Percentiles rank a stretch among this genome's conserved stretches.
phyloP scores from a whole-genome alignment of 92 coral and sea anemone genomes.

The Siderastrea siderea region DNA sequence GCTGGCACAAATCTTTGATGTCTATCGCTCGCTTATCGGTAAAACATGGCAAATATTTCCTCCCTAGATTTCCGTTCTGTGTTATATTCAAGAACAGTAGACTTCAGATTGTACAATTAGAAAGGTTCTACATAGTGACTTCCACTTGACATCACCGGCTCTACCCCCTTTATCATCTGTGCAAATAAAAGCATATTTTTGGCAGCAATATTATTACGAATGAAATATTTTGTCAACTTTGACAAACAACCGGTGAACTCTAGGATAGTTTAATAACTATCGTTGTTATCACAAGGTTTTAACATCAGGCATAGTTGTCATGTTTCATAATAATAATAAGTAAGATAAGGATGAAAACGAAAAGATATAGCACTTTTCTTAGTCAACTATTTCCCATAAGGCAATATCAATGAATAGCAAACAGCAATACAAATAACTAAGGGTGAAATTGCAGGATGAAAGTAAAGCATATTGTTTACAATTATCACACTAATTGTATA shows the following conservation, averaged over 20 bases:
- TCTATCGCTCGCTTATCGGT: slow-evolving; percentile 2
- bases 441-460: not conserved
- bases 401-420: not conserved
- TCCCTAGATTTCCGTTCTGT: slow-evolving; percentile 23
- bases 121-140: not conserved
- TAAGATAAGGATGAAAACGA: not conserved
- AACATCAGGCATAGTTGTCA: too few species aligned
- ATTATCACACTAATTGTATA: not conserved
- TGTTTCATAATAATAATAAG: too few species aligned
- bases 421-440: not conserved
- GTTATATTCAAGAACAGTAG: not conserved
- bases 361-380: not conserved
- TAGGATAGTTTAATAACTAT: not conserved
- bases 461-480: slow-evolving; percentile 9
- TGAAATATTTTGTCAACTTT: slow-evolving; percentile 18
- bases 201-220: slow-evolving; percentile 10
- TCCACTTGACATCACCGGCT: not conserved
- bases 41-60: slow-evolving; percentile 3
- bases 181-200: slow-evolving; percentile 6
- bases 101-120: slow-evolving; percentile 8
- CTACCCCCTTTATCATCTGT: slow-evolving; percentile 12
- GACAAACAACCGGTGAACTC: slow-evolving; percentile 1
- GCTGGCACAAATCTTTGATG: not conserved
- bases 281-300: not conserved
- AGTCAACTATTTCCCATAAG: not conserved